A percentile compares a stretch with the other conserved stretches of the same genome.
These are phyloP conservation scores for Poicephalus gulielmi DNA, from an alignment of 2,113 vertebrate species.

Conservation along the genomic window DNA sequence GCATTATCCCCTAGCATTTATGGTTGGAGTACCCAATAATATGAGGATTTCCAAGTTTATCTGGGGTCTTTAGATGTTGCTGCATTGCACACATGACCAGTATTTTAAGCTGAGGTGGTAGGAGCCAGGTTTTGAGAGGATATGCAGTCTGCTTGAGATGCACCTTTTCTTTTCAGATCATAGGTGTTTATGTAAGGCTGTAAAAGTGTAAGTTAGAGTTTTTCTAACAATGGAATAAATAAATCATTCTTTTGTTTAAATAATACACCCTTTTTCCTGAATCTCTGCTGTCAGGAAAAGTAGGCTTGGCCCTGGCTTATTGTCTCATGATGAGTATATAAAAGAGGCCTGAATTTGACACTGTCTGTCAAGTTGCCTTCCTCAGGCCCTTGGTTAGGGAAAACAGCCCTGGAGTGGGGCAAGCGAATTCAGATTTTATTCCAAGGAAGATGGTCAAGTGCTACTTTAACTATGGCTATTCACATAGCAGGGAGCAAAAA, in stretches of 20 bases:
- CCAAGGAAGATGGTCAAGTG: not conserved
- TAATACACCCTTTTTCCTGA: not conserved
- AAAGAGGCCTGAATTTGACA: not conserved
- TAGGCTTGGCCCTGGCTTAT: not conserved
- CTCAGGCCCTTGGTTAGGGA: not conserved
- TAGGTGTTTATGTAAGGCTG: not conserved
- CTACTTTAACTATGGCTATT: not conserved
- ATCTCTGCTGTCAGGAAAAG: not conserved
- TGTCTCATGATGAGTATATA: not conserved
- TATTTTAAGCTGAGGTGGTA: not conserved
- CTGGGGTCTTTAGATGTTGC: not conserved
- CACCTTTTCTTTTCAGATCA: not conserved
- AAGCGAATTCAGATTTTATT: not conserved
- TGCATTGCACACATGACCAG: not conserved
- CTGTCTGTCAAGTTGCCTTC: not conserved
- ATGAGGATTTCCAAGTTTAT: not conserved
- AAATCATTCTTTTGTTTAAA: not conserved
- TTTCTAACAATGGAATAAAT: not conserved
- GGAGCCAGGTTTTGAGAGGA: not conserved
- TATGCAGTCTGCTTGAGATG: not conserved
- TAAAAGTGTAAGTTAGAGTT: not conserved
- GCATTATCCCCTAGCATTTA: not conserved
- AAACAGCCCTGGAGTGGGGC: not conserved
- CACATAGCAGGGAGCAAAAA: not conserved
- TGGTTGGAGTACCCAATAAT: not conserved